Conservation (phyloP, 2,113 vertebrate genomes). For the Papio anubis region DNA sequence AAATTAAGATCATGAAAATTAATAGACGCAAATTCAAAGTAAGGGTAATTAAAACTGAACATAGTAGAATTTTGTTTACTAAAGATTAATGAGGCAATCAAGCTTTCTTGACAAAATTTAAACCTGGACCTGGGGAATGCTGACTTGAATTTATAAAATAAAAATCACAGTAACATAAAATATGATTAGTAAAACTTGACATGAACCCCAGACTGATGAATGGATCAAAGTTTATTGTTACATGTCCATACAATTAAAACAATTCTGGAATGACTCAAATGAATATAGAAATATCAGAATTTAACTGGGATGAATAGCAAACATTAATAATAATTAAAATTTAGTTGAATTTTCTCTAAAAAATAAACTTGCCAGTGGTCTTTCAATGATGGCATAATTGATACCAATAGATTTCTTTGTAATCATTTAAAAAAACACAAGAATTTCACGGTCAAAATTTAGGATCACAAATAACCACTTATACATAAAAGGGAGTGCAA, state of each 20-base stretch:
- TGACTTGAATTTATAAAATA: background rate
- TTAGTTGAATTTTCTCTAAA: background rate
- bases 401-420: background rate
- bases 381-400: background rate
- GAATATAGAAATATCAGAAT: background rate
- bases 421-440: background rate
- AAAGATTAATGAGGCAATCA: background rate
- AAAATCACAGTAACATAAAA: background rate
- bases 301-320: background rate
- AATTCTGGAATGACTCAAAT: background rate
- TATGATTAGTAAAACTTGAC: background rate
- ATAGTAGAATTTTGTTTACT: background rate
- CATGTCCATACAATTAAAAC: background rate
- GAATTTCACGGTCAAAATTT: background rate
- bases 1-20: slow-evolving; percentile 9
- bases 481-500: background rate
- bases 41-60: background rate
- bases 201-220: background rate
- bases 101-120: slow-evolving; percentile 12
- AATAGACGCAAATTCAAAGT: background rate
- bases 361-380: background rate
- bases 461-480: background rate
- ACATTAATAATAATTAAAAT: background rate
- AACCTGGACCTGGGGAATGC: background rate
- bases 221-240: background rate